Base-by-base conservation (phyloP, 2,888 invertebrate genomes). In the Cephus rjabovi region DNA sequence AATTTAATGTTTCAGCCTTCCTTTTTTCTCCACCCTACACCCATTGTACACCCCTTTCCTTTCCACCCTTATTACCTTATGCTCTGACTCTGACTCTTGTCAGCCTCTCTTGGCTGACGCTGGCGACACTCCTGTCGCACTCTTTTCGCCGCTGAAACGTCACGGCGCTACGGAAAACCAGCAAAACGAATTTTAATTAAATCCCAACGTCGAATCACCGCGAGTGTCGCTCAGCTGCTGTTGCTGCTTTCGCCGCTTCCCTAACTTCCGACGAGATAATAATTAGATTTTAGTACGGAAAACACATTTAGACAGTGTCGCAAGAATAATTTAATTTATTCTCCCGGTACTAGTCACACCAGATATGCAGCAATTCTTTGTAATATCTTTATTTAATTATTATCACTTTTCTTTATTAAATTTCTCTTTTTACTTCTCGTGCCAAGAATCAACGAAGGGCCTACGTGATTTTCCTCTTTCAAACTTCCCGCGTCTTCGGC, bases 181-280 rank as follows among this genome's bases (percentile, higher is more conserved):
- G 35, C 78, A 79, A 83, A 85, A 81, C 80, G 83, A 84, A 83
- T 85, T 85, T 84, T 84, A 85, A 85, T 85, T 85, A 84, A 85
- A 85, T 84, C 82, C 75, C 76, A 75, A 77, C 69, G 74, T 75
- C 80, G 79, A 80, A 80, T 81, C 81, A 77, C 73, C 75, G 71
- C 23, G 12, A 75, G 71, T 74, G 33, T 71, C 71, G 33, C 71
- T 71, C 71, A 33, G 33, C 71, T 71, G 71, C 31, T 33, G 30
- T 31, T 56, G 56, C 56, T 56, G 56, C 56, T 40, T 15, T 40
- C 15, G 40, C 40, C 40, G 40, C 40, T 56, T 56, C 56, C 56
- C 23, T 56, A 56, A 56, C 56, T 23, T 56, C 56, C 56, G 56
- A 56, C 56, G 56, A 56, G 56, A 56, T 56, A 56, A 56, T 56